Base-by-base conservation (phyloP, 2,797 vertebrate species). In the Pogonophryne albipinna region DNA sequence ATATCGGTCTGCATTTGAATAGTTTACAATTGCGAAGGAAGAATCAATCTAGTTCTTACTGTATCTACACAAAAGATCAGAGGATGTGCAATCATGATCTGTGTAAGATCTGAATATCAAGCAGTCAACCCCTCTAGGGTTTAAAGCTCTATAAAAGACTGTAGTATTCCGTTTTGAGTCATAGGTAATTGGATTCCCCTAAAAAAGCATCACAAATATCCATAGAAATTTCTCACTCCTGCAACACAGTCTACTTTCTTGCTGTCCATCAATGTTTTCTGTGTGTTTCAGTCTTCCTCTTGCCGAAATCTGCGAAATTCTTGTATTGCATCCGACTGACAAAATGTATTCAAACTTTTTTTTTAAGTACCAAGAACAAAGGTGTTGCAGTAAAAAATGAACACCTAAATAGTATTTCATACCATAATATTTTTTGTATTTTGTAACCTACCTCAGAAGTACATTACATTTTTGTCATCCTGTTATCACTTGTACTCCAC, bases 1-100 rank as follows among this genome's bases (percentile, higher is more conserved):
- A 70, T 57, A 80, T 86, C 44, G 68, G 83, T 88, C 66, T 92
- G 89, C 84, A 91, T 93, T 93, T 92, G 87, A 91, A 91, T 86
- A 83, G 73, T 83, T 78, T 12, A 59, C 61, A 53, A 57, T 71
- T 78, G 53, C 60, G 71, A 72, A 57, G 44, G 50, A 74, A 51
- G 27, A 84, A 76, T 47, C 77, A 71, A 76, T 83, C 14, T 51
- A 49, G 68, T 55, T 77, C 42, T 38, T 58, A 59, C 61, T 55
- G 14, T 59, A 46, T 71, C 52, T 45, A 73, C 49, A 71, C 6
- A 14, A 34, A 31, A 68, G 14, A 58, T 67, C 27, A 12, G 65
- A 71, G 66, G 42, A 16, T 41, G 2, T 73, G 56, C 47, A 56
- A 56, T 34, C 11, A 77, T 15, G 52, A 62, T 50, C 23, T 20